Evolutionary conservation across 1,140 invertebrate genomes (phyloP).

Genomic region (Zaprionus lachaisei): DNA sequence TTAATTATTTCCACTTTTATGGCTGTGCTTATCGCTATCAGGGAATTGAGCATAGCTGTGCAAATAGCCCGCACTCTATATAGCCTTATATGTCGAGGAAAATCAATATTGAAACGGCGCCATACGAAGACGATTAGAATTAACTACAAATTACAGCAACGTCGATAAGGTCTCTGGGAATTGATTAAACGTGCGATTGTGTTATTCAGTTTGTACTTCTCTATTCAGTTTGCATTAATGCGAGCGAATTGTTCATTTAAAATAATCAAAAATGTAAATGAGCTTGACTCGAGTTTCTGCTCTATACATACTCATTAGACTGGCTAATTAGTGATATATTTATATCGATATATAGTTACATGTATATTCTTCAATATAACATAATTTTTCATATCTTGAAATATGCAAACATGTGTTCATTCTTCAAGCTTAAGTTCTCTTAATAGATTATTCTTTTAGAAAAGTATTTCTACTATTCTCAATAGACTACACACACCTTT

Average conservation of each 20-base stretch:
- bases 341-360: background rate
- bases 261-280: constrained; percentile 7
- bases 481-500: background rate
- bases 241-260: constrained; percentile 6
- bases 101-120: constrained; percentile 35
- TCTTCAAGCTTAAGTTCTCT: background rate
- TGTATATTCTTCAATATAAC: background rate
- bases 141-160: constrained; percentile 51
- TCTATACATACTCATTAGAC: background rate
- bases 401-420: background rate
- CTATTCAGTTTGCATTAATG: constrained; percentile 14
- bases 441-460: background rate
- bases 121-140: constrained; percentile 25
- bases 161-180: constrained; percentile 36
- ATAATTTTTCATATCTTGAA: too few species aligned
- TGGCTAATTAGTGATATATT: background rate
- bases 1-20: constrained; percentile 13
- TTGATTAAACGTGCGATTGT: constrained; percentile 22
- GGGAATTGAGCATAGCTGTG: constrained; percentile 31
- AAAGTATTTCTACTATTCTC: background rate
- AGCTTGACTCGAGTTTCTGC: background rate
- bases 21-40: constrained; percentile 20
- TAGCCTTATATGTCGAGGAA: background rate
- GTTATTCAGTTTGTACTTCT: background rate
- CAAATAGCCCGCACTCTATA: constrained; percentile 26